phyloP scores from a whole-genome alignment of 2,113 vertebrate genomes.

The Hylia prasina region DNA sequence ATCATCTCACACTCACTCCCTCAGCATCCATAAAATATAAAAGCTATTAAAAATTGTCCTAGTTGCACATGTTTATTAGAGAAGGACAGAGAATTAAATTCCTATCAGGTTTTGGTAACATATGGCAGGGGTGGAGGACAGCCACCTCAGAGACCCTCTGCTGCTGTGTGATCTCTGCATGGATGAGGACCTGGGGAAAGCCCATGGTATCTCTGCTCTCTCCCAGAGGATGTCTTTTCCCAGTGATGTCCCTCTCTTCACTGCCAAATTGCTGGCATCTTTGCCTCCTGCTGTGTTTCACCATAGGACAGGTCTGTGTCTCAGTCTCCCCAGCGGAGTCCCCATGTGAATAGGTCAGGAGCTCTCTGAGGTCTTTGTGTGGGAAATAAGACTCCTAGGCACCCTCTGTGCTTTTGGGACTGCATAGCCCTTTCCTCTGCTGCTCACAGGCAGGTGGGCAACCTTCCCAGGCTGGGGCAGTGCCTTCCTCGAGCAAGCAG shows the following conservation, averaged over 20 bases:
- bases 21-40: not conserved
- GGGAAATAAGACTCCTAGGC: not conserved
- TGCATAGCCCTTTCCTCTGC: not conserved
- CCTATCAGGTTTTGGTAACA: not conserved
- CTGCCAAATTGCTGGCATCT: not conserved
- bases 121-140: not conserved
- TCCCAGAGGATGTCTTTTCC: not conserved
- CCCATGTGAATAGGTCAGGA: not conserved
- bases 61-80: not conserved
- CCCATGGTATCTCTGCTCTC: not conserved
- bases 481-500: not conserved
- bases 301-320: not conserved
- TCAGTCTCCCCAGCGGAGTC: not conserved
- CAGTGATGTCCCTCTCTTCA: not conserved
- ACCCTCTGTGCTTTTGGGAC: not conserved
- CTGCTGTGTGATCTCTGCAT: not conserved
- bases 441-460: not conserved
- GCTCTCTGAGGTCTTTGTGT: not conserved
- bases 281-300: not conserved
- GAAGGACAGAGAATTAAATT: not conserved
- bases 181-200: not conserved
- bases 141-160: not conserved
- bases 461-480: not conserved
- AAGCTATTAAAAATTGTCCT: not conserved
- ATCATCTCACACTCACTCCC: accelerated